Conservation (phyloP, 2,797 vertebrate genomes). For the Diplodus puntazzo region DNA sequence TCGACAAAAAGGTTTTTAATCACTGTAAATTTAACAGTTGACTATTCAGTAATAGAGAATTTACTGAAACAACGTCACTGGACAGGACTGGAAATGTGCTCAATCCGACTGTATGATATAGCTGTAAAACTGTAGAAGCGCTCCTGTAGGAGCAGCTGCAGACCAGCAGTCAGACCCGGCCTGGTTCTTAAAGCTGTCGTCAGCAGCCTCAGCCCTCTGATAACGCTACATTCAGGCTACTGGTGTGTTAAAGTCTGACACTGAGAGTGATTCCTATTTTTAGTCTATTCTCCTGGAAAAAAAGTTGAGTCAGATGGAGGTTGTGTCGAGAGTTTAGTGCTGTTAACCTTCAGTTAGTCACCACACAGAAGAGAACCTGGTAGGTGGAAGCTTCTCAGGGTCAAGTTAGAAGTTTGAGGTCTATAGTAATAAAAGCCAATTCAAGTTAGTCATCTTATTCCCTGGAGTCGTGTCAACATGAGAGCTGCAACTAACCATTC, state of each 20-base stretch:
- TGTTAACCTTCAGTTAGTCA: not conserved
- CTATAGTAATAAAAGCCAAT: slow-evolving; percentile 25
- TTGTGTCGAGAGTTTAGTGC: not conserved
- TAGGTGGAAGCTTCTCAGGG: not conserved
- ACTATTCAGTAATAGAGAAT: no score
- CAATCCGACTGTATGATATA: no score
- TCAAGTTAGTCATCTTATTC: slow-evolving; percentile 34
- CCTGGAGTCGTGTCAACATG: not conserved
- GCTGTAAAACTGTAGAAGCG: no score
- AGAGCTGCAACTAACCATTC: no score
- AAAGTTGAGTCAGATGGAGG: not conserved
- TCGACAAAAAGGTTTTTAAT: no score
- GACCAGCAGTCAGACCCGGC: no score
- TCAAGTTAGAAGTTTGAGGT: not conserved
- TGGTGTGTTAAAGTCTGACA: slow-evolving; percentile 50
- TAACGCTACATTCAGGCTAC: not conserved
- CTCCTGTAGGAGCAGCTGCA: no score
- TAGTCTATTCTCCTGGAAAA: not conserved
- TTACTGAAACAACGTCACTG: no score
- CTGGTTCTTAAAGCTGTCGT: no score
- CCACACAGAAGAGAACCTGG: not conserved
- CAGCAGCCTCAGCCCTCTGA: not conserved
- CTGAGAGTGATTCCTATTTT: not conserved
- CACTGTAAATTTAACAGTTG: no score
- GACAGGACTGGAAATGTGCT: no score